These are phyloP conservation scores for Cyaniris semiargus DNA, from an alignment of 2,888 invertebrate genomes.

Conservation along the genomic window DNA sequence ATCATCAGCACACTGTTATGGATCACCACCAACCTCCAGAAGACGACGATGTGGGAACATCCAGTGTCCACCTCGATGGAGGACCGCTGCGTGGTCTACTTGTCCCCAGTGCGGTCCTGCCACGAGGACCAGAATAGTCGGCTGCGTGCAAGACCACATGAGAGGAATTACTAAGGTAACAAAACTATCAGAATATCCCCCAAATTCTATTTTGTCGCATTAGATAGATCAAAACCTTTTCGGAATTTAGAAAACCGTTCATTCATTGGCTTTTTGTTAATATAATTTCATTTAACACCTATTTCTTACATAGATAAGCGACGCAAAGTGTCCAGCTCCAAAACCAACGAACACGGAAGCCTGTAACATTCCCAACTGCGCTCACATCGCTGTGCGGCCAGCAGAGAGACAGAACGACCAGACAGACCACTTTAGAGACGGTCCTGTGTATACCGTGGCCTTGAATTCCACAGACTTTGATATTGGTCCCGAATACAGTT, in stretches of 20 bases:
- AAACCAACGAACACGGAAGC: conserved; percentile 60
- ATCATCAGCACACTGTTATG: conserved; percentile 68
- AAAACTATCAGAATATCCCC: background rate
- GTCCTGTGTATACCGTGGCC: conserved; percentile 66
- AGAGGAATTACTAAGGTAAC: conserved; percentile 70
- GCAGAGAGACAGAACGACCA: conserved; percentile 50
- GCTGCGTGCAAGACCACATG: conserved; percentile 84
- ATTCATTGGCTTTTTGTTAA: too few relatives aligned
- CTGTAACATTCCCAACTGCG: conserved; percentile 65
- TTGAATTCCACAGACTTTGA: conserved; percentile 62
- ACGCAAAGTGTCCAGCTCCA: conserved; percentile 62
- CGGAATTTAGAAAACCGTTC: too few relatives aligned
- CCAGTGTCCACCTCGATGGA: conserved; percentile 92
- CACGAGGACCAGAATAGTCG: conserved; percentile 84
- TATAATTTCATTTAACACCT: background rate
- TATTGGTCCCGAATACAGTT: conserved; percentile 68
- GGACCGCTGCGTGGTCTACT: conserved; percentile 86
- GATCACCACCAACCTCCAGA: conserved; percentile 82
- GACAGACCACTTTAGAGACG: conserved; percentile 64
- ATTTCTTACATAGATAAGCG: conserved; percentile 57
- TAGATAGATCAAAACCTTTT: background rate
- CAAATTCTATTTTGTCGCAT: background rate
- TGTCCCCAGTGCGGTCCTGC: conserved; percentile 91
- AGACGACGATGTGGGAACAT: conserved; percentile 86
- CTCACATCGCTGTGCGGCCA: conserved; percentile 49